Conservation (phyloP, 1,140 invertebrate species). For the Mactra quadrangularis region DNA sequence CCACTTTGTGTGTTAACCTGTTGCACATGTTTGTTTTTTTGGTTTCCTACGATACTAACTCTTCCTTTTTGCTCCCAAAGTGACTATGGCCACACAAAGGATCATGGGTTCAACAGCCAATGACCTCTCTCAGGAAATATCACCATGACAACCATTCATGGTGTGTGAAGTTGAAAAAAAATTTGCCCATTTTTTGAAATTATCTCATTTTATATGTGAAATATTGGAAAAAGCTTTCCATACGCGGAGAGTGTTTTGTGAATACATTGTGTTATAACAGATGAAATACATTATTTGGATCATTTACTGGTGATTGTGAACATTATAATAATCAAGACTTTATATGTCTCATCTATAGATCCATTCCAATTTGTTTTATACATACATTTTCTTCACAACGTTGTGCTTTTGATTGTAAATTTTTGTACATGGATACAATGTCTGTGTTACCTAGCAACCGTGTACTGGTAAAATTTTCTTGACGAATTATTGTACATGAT, state of each 20-base stretch:
- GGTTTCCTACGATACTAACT: conserved; percentile 17
- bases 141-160: conserved; percentile 4
- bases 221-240: neutral
- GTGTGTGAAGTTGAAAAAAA: conserved; percentile 1
- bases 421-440: conserved; percentile 11
- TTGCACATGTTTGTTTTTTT: conserved; percentile 28
- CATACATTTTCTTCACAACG: neutral
- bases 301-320: no score
- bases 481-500: no score
- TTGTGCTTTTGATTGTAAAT: conserved; percentile 25
- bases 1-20: conserved; percentile 2
- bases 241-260: neutral
- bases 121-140: conserved; percentile 42
- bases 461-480: no score
- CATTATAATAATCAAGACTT: no score
- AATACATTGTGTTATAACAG: no score
- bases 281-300: no score
- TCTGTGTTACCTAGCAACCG: neutral
- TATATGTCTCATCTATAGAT: neutral
- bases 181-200: conserved; percentile 14
- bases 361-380: conserved; percentile 26
- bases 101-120: conserved; percentile 28
- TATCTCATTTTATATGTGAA: conserved; percentile 3
- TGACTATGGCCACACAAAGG: conserved; percentile 45
- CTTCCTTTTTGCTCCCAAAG: conserved; percentile 44